Evolutionary conservation across 2,113 vertebrate species (phyloP).

Genomic region (Gyps fulvus): DNA sequence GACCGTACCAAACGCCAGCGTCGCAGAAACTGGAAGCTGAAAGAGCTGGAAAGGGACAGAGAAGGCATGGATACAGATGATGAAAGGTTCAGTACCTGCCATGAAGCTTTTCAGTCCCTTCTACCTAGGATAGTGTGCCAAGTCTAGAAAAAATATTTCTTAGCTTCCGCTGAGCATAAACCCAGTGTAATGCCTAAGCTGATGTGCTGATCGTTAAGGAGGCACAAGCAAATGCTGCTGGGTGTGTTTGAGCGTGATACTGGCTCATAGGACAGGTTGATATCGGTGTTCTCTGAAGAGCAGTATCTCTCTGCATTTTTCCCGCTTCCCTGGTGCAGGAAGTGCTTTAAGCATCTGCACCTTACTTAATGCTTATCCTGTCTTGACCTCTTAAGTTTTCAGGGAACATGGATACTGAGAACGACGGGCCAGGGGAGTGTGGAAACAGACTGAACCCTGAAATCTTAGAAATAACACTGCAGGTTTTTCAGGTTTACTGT

Average conservation of each 20-base stretch:
- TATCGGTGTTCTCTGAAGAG: background rate
- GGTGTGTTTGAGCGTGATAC: background rate
- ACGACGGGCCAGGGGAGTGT: accelerated
- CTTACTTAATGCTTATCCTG: background rate
- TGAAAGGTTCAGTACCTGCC: constrained; percentile 80
- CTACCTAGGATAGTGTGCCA: background rate
- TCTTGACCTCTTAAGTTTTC: background rate
- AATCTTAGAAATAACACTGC: background rate
- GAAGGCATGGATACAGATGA: constrained; percentile 86
- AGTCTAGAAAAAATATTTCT: background rate
- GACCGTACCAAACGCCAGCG: constrained; percentile 84
- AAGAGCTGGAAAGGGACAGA: constrained; percentile 84
- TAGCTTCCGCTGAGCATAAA: background rate
- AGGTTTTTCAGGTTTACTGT: background rate
- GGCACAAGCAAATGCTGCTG: background rate
- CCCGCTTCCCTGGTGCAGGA: background rate
- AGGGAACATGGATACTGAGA: background rate
- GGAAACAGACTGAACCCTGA: background rate
- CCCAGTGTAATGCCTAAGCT: background rate
- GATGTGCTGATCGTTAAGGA: background rate
- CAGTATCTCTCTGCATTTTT: background rate
- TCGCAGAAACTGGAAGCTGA: constrained; percentile 94
- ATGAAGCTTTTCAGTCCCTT: background rate
- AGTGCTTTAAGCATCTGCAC: background rate
- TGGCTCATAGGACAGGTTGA: background rate